Conservation (phyloP, 2,113 vertebrate genomes). For the Cynoglossus semilaevis region DNA sequence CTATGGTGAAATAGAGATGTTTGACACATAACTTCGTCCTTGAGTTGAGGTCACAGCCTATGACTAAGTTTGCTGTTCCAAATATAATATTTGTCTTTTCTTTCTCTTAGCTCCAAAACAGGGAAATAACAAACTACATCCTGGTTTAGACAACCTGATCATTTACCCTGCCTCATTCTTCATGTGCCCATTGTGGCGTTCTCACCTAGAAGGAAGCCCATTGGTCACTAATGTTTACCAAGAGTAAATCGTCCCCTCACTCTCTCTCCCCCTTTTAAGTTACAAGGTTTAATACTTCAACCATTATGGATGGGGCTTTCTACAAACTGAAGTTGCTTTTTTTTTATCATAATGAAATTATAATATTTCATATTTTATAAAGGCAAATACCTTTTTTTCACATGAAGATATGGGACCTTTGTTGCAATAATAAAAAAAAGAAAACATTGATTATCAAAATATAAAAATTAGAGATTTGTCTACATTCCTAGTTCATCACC, state of each 20-base stretch:
- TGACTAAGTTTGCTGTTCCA: not conserved
- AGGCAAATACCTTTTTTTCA: no score
- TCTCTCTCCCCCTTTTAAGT: not conserved
- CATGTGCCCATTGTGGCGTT: not conserved
- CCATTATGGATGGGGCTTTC: not conserved
- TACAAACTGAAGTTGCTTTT: no score
- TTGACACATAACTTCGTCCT: no score
- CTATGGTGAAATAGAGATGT: no score
- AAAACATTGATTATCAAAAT: no score
- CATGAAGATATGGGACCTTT: no score
- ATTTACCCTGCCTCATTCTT: not conserved
- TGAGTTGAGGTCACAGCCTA: no score
- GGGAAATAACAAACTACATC: slow-evolving; percentile 40
- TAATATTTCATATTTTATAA: no score
- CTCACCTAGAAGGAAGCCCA: not conserved
- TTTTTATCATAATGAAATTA: not conserved
- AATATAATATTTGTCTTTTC: slow-evolving; percentile 1
- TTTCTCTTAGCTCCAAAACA: not conserved
- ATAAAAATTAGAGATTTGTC: no score
- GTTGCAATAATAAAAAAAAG: no score
- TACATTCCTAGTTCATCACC: no score
- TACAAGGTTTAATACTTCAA: slow-evolving; percentile 35
- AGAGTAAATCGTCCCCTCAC: not conserved
- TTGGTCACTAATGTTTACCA: slow-evolving; percentile 16
- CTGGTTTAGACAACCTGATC: slow-evolving; percentile 27